These are phyloP conservation scores for Oscarella lobularis DNA, from an alignment of 37 sponge, comb jelly and placozoan genomes.

Conservation along the genomic window DNA sequence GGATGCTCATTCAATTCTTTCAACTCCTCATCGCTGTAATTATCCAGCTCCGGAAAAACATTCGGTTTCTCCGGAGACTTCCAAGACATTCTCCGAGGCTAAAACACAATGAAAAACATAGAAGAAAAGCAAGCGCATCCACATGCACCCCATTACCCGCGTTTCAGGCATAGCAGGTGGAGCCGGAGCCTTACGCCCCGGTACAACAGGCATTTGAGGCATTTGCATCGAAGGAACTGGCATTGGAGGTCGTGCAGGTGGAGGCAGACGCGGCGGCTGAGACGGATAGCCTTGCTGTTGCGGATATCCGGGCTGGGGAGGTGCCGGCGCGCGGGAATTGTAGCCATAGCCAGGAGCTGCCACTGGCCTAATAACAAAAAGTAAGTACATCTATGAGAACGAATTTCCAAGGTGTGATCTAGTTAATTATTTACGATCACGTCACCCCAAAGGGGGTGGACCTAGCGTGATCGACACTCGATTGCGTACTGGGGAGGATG, in stretches of 20 bases:
- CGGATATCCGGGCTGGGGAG: too few relatives aligned
- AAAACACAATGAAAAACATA: constrained; percentile 1
- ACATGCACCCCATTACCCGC: too few relatives aligned
- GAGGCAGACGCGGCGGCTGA: neutral
- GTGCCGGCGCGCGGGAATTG: too few relatives aligned
- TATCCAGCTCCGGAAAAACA: neutral
- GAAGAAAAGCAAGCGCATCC: too few relatives aligned
- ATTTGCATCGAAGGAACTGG: neutral
- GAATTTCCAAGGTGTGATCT: too few relatives aligned
- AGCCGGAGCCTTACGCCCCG: neutral
- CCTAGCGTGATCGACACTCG: too few relatives aligned
- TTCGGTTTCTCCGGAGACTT: neutral
- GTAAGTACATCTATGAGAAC: too few relatives aligned
- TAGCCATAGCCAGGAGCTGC: too few relatives aligned
- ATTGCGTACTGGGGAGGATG: neutral
- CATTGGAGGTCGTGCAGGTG: too few relatives aligned
- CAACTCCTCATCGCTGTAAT: neutral
- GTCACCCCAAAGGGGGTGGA: too few relatives aligned
- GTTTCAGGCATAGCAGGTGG: neutral
- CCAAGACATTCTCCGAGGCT: neutral
- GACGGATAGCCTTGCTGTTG: neutral
- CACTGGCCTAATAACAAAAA: too few relatives aligned
- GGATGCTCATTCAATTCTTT: neutral
- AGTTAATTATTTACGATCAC: too few relatives aligned
- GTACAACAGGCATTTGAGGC: neutral